phyloP scores from a whole-genome alignment of 2,113 vertebrate genomes.

The Elaphurus davidianus region DNA sequence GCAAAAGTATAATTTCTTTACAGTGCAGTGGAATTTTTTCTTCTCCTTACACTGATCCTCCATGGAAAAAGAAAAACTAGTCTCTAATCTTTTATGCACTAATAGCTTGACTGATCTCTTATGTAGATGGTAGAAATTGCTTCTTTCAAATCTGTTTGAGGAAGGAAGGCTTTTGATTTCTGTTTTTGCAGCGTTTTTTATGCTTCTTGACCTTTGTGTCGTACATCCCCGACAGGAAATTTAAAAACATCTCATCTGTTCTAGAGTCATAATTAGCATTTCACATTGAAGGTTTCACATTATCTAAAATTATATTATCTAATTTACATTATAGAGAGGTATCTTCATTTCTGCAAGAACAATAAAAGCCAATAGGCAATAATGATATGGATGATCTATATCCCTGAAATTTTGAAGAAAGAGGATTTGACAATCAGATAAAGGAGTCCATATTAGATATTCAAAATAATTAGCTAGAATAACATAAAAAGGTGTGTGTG shows the following conservation, averaged over 20 bases:
- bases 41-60: background rate
- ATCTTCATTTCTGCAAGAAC: background rate
- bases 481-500: background rate
- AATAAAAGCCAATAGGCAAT: background rate
- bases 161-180: background rate
- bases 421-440: background rate
- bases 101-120: background rate
- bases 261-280: background rate
- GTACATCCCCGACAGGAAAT: background rate
- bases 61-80: background rate
- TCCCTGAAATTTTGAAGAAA: background rate
- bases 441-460: background rate
- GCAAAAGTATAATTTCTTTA: background rate
- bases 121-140: background rate
- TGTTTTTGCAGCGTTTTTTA: background rate
- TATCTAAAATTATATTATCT: background rate
- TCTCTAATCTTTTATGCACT: background rate
- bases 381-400: background rate
- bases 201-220: background rate
- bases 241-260: background rate
- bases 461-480: background rate
- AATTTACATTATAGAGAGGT: background rate
- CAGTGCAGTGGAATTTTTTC: background rate
- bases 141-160: background rate
- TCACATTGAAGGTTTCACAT: background rate